A percentile compares a stretch with the other conserved stretches of the same genome.
Conservation (phyloP, 2,113 vertebrate genomes). For the Elanus axillaris region DNA sequence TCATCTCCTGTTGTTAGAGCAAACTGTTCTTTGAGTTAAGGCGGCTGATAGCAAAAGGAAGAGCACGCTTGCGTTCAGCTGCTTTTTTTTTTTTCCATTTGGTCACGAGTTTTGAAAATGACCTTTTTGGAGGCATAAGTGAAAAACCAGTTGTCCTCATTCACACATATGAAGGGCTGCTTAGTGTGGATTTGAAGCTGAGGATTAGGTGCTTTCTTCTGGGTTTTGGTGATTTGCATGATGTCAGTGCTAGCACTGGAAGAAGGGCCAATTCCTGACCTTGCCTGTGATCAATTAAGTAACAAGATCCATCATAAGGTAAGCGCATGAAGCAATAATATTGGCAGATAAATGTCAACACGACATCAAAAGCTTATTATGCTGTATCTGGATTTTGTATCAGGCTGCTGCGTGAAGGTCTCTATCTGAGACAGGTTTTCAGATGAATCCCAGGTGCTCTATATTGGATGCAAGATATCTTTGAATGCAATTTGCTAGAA, state of each 20-base stretch:
- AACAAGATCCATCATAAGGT: conserved; percentile 22
- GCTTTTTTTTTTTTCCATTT: background rate
- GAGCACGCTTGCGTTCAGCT: background rate
- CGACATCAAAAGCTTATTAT: conserved; percentile 7
- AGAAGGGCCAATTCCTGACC: background rate
- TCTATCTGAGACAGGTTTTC: background rate
- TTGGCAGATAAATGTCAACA: conserved; percentile 54
- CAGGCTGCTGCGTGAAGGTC: background rate
- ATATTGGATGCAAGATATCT: background rate
- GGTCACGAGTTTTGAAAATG: background rate
- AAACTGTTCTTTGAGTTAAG: background rate
- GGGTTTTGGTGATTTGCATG: background rate
- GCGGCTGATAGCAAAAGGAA: background rate
- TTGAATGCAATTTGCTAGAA: background rate
- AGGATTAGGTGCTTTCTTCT: conserved; percentile 12
- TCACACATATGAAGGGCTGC: background rate
- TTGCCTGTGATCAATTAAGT: background rate
- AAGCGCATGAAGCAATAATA: conserved; percentile 4
- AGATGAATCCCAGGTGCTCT: conserved; percentile 2
- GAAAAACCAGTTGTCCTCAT: background rate
- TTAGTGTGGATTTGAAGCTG: background rate
- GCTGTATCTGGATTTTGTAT: background rate
- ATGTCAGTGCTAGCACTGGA: background rate
- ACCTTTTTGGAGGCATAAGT: background rate
- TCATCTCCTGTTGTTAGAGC: background rate